Evolutionary conservation across 1,140 invertebrate genomes (phyloP), one percentile per base, ranked within the genome.

Genomic region (Aphis craccivora): DNA sequence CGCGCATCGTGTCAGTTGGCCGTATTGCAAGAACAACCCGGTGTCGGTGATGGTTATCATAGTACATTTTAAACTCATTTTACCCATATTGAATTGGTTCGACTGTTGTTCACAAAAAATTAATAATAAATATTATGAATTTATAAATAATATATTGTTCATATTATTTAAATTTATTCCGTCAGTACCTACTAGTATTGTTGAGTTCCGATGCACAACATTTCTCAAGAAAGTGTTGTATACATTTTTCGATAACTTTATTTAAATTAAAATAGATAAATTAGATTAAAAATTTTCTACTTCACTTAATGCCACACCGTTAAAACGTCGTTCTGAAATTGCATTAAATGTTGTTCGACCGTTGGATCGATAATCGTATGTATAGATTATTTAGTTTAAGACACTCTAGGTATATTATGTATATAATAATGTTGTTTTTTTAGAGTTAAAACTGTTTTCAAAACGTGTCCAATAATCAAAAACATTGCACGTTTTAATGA

Each of bases 241-340:
- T 14, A 30, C 23, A 30, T 9, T 60, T 60, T 60, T 25, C 8
- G 9, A 8, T 30, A 30, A 60, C 4, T 67, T n/a, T 14, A 5
- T n/a, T 67, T 67, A 67, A 4, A 11, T 30, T 60, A 60, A 67
- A 67, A 67, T 67, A 14, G 55, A 25, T 60, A 60, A 67, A 67
- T n/a, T 67, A 14, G 55, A 25, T 30, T n/a, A 30, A 14, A 67
- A 30, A 30, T 67, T 30, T n/a, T 67, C 11, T 76, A 76, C 14
- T 30, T 1, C 30, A n/a, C 55, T 67, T 3, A n/a, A 76, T 14
- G 60, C 14, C 30, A n/a, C 55, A 60, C 9, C 11, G 9, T 60
- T 30, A 30, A 14, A 30, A 60, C 9, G 30, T 30, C 11, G 55
- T 95, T n/a, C 0, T 14, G 20, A 76, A 76, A n/a, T 76, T n/a